Conservation (phyloP, 2,888 invertebrate genomes). For the Griposia aprilina region DNA sequence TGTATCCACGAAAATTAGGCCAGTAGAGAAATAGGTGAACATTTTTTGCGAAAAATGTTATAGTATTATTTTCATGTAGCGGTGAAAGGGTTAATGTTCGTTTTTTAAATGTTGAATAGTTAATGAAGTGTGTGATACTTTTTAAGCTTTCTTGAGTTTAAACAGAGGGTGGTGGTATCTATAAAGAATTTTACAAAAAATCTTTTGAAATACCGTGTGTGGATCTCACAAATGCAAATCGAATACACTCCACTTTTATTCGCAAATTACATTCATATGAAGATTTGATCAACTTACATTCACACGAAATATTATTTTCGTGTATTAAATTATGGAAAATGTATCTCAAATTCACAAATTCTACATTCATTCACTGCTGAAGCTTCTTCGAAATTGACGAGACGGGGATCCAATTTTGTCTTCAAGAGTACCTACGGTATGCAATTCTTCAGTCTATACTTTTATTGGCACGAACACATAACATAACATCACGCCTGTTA, state of each 20-base stretch:
- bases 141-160: not conserved
- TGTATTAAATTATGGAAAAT: slow-evolving; percentile 22
- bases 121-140: not conserved
- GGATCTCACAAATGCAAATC: slow-evolving; percentile 18
- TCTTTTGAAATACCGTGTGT: not conserved
- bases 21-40: slow-evolving; percentile 56
- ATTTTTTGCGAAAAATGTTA: slow-evolving; percentile 48
- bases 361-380: slow-evolving; percentile 12
- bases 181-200: not conserved
- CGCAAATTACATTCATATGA: slow-evolving; percentile 23
- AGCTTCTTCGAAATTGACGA: slow-evolving; percentile 34
- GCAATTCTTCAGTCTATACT: not conserved
- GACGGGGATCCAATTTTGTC: slow-evolving; percentile 8
- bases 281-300: slow-evolving; percentile 30
- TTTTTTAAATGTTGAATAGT: slow-evolving; percentile 14
- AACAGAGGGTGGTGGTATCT: not conserved
- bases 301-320: slow-evolving; percentile 11
- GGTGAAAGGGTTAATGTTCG: slow-evolving; percentile 31
- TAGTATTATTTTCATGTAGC: slow-evolving; percentile 31
- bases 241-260: slow-evolving; percentile 16
- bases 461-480: not conserved
- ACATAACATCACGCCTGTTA: not conserved
- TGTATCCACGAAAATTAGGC: slow-evolving; percentile 64
- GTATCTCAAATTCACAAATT: not conserved
- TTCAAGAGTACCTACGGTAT: not conserved